phyloP scores from a whole-genome alignment of 2,888 invertebrate species.

The Hirtodrosophila confusa region DNA sequence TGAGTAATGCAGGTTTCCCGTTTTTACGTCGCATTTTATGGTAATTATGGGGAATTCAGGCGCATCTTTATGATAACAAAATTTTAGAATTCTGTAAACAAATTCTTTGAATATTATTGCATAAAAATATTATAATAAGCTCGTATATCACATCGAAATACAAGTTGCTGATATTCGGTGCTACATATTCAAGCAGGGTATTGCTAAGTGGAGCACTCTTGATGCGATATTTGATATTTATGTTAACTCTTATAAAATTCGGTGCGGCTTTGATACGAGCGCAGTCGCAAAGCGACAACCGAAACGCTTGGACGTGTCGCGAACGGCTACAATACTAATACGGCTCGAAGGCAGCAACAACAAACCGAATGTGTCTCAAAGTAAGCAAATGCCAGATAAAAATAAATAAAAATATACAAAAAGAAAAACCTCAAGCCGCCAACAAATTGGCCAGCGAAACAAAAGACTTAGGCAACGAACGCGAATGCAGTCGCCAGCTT shows the following conservation, averaged over 20 bases:
- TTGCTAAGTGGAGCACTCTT: conserved; percentile 1
- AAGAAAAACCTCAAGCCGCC: too few species aligned
- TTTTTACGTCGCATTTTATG: too few species aligned
- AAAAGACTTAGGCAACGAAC: conserved; percentile 76
- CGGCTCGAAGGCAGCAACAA: conserved; percentile 12
- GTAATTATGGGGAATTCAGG: too few species aligned
- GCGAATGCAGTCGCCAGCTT: conserved; percentile 38
- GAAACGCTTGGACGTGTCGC: conserved; percentile 70
- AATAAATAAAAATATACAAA: conserved; percentile 12
- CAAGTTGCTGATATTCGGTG: too few species aligned
- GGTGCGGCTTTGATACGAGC: conserved; percentile 58
- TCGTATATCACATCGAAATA: too few species aligned
- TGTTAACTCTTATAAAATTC: conserved; percentile 69
- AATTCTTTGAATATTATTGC: too few species aligned
- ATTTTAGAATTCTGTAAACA: too few species aligned
- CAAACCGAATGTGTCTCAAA: conserved; percentile 47
- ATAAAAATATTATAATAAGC: too few species aligned
- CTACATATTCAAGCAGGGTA: conserved; percentile 23
- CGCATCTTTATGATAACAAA: too few species aligned
- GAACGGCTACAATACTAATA: conserved; percentile 14
- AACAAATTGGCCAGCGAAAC: conserved; percentile 35
- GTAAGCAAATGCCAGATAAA: conserved; percentile 67
- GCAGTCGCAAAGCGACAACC: conserved; percentile 69
- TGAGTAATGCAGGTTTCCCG: too few species aligned
- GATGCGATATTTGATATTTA: conserved; percentile 22